These are phyloP conservation scores for Myotis pilosus DNA, from an alignment of 2,797 vertebrate species.

Conservation along the genomic window DNA sequence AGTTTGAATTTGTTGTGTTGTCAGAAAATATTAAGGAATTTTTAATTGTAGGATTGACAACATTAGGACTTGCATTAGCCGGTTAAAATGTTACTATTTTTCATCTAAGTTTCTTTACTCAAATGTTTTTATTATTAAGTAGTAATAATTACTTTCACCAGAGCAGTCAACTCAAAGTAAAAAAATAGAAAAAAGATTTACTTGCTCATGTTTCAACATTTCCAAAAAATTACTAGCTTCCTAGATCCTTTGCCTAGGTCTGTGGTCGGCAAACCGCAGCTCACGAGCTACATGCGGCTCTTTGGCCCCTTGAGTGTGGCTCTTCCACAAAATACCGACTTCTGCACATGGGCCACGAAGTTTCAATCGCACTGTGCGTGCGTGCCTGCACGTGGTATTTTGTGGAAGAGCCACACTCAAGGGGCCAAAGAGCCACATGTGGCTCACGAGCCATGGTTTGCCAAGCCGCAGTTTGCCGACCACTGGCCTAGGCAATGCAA, in stretches of 20 bases:
- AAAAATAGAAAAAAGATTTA: not conserved
- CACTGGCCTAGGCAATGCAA: not conserved
- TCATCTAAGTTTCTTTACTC: not conserved
- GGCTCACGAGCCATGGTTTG: too few species aligned
- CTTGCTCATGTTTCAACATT: not conserved
- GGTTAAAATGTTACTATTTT: slow-evolving; percentile 3
- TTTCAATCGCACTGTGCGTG: too few species aligned
- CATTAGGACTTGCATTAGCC: not conserved
- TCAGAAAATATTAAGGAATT: not conserved
- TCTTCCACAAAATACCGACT: too few species aligned
- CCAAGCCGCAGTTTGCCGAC: too few species aligned
- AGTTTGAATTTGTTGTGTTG: not conserved
- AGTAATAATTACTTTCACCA: not conserved
- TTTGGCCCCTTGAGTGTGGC: too few species aligned
- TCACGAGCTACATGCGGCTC: too few species aligned
- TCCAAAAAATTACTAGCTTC: not conserved
- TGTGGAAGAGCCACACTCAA: too few species aligned
- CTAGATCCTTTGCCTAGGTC: not conserved
- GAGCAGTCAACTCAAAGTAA: not conserved
- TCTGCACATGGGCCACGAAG: too few species aligned
- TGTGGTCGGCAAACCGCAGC: too few species aligned
- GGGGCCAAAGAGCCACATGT: too few species aligned
- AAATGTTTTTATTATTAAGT: not conserved
- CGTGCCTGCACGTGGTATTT: too few species aligned
- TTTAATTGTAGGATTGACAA: not conserved